Base-by-base conservation (phyloP, 2,113 vertebrate genomes). In the Pterocles gutturalis region DNA sequence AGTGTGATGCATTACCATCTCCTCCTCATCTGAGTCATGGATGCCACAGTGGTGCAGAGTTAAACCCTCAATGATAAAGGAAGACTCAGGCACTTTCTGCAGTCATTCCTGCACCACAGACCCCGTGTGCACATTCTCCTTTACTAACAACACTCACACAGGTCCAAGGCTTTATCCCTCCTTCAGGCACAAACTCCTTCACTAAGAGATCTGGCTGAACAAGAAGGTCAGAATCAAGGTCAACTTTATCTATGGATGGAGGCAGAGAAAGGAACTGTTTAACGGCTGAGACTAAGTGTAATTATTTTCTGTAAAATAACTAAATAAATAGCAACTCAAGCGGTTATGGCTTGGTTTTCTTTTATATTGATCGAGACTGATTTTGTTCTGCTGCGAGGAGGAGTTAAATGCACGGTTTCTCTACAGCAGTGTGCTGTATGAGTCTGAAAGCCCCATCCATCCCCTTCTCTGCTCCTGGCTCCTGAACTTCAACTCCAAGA, bases 301-400 rank as follows among this genome's bases (percentile, higher is more conserved):
- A 86, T 60, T 77, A 81, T 84, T 97, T 93, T 96, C 85, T 94
- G 70, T 61, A 75, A 72, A 46, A 48, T 51, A 83, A 34, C 10
- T 55, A 65, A 57, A 38, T 29, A 71, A 66, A n/a, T 62, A 79
- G 57, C 58, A 69, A 58, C 15, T 65, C 9, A 57, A 55, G 33
- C 2, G 1, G 8, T 20, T 90, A 75, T 21, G 51, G 20, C 29
- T 70, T 17, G 4, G 10, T 90, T 87, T 94, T 90, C 36, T 88
- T 96, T 96, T 98, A 96, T 97, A 97, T 92, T 97, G 96, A 96
- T 92, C 95, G 96, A 93, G 93, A 97, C 95, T 93, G 79, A 89
- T 97, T 96, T 94, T 98, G 95, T 98, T 98, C 96, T 98, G 95
- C 91, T 97, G 96, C 97, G 85, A 98, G 95, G 87, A 97, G 96